Percentiles rank a stretch among this genome's conserved stretches.
phyloP scores from a whole-genome alignment of 2,113 vertebrate genomes.

The Oryzias woworae region DNA sequence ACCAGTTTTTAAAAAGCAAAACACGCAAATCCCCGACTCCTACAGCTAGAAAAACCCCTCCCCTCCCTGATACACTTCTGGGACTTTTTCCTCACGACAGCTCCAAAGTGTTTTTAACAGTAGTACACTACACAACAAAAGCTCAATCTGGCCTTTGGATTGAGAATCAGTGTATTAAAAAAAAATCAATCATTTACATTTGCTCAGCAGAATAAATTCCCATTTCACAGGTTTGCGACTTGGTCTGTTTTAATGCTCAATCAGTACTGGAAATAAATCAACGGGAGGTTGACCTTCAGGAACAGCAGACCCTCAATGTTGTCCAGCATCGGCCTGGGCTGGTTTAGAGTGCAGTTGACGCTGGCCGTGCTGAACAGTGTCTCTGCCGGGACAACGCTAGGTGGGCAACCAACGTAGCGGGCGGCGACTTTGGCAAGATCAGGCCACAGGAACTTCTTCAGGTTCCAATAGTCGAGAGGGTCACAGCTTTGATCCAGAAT shows the following conservation, averaged over 20 bases:
- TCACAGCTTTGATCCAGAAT: constrained; percentile 97
- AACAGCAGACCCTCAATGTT: constrained; percentile 96
- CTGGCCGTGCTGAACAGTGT: constrained; percentile 91
- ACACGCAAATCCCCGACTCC: constrained; percentile 65
- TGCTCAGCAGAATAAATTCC: constrained; percentile 40
- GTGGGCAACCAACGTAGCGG: constrained; percentile 94
- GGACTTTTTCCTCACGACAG: constrained; percentile 67
- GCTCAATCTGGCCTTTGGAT: constrained; percentile 67
- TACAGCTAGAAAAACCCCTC: constrained; percentile 72
- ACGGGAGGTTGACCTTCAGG: constrained; percentile 96
- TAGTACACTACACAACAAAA: constrained; percentile 79
- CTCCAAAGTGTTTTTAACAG: constrained; percentile 80
- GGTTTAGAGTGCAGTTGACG: constrained; percentile 85
- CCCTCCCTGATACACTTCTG: constrained; percentile 78
- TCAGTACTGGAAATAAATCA: constrained; percentile 98
- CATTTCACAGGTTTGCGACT: constrained; percentile 74
- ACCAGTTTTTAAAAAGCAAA: constrained; percentile 59
- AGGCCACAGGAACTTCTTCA: constrained; percentile 93
- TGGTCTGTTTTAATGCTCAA: constrained; percentile 70
- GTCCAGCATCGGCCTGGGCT: constrained; percentile 87
- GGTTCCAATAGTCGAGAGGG: constrained; percentile 95
- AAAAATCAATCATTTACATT: constrained; percentile 61
- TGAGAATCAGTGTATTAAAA: constrained; percentile 66
- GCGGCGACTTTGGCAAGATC: constrained; percentile 91
- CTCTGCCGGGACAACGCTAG: constrained; percentile 90